Percentiles rank a stretch among this genome's conserved stretches.
These are phyloP conservation scores for Deilephila porcellus DNA, from an alignment of 2,888 invertebrate genomes.

Conservation along the genomic window DNA sequence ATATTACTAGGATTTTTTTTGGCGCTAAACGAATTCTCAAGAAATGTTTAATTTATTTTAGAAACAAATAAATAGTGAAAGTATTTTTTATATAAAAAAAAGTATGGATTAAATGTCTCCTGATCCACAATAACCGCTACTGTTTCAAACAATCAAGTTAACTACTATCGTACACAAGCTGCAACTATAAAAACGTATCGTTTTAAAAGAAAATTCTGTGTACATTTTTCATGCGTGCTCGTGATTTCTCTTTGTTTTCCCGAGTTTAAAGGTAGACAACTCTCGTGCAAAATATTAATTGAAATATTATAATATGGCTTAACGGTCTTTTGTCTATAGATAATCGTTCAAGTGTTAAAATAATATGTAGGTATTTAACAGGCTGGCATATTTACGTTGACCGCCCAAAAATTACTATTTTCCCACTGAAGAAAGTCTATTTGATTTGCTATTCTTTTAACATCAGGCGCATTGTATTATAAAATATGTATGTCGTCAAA, in stretches of 20 bases:
- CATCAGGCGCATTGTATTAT: too few species aligned
- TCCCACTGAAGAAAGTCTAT: too few species aligned
- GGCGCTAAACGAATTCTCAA: too few species aligned
- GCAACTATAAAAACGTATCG: conserved; percentile 10
- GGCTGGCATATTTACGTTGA: too few species aligned
- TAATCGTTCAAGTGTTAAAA: too few species aligned
- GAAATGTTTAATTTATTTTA: too few species aligned
- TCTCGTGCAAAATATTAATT: neutral
- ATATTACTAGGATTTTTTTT: too few species aligned
- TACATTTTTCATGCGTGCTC: conserved; percentile 16
- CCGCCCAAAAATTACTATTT: too few species aligned
- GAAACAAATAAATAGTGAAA: too few species aligned
- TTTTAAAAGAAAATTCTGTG: conserved; percentile 22
- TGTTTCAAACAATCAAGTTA: conserved; percentile 27
- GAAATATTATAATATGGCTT: neutral
- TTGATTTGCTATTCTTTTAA: too few species aligned
- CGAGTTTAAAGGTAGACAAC: conserved; percentile 2
- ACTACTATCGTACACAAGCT: conserved; percentile 25
- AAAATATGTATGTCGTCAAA: too few species aligned
- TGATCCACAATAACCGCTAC: neutral
- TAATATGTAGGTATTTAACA: too few species aligned
- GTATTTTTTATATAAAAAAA: neutral
- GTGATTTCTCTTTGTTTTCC: conserved; percentile 12
- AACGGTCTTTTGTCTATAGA: neutral
- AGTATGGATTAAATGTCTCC: neutral